Base-by-base conservation (phyloP, 2,888 invertebrate species). In the Hedychridium roseum region DNA sequence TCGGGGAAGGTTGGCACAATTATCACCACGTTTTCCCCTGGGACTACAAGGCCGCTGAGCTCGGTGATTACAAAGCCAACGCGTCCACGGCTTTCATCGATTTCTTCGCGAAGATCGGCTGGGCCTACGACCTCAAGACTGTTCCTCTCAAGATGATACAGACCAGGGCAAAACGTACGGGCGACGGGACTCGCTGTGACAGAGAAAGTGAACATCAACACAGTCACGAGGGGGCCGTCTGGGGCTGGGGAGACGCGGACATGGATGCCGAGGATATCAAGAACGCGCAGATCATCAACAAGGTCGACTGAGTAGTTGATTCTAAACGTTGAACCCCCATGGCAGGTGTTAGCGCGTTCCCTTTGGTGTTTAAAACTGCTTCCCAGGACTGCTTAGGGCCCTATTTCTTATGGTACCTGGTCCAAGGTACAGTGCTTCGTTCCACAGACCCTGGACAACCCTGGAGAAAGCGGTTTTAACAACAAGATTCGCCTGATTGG, bases 1-100 rank as follows among this genome's bases (percentile, higher is more conserved):
- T 87, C 34, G 90, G 90, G 14, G 90, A 91, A 72, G 93, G 92
- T 7, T 92, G 91, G 88, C 92, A 93, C 78, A 93, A 93, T 80
- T 93, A 92, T 76, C 93, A 93, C 68, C 93, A 93, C 77, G 88
- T 89, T 14, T 93, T 93, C 79, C 92, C 93, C 0, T 91, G 90
- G 87, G 89, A 89, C 71, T 89, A 89, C 82, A 89, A 88, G 63
- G 87, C 89, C 62, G 87, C 88, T 15, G 89, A 89, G 69, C 81
- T 89, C 17, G 88, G 88, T 37, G 81, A 84, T 66, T 88, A 88
- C 73, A 80, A 81, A n/a, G 82, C 83, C 7, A 88, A 88, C 70
- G 67, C 80, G 57, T 86, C 88, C 0, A 88, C 87, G 0, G 85
- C 82, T 0, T 80, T 88, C 48, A 86, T 88, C 56, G 86, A 88